Conservation (phyloP, 1,140 invertebrate genomes). For the Drosophila nannoptera region DNA sequence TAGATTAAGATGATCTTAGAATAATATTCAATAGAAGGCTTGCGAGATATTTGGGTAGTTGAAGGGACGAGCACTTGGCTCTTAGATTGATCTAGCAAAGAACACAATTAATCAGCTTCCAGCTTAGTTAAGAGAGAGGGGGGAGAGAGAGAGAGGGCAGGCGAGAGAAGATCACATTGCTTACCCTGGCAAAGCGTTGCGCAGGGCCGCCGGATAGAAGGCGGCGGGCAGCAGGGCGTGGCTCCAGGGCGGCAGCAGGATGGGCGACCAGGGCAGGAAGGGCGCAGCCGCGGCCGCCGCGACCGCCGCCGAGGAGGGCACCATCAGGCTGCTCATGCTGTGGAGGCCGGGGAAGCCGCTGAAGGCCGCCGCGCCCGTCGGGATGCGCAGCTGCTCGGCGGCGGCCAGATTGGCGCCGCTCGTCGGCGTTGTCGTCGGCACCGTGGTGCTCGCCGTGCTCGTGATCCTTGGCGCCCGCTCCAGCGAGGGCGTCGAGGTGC, state of each 20-base stretch:
- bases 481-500: conserved; percentile 68
- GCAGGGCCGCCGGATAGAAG: conserved; percentile 81
- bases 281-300: conserved; percentile 80
- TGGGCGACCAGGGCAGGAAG: conserved; percentile 81
- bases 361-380: conserved; percentile 71
- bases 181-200: conserved; percentile 82
- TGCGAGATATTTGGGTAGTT: too few species aligned
- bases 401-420: conserved; percentile 43
- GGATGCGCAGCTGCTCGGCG: conserved; percentile 66
- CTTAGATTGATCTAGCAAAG: not conserved
- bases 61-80: too few species aligned
- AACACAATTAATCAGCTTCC: not conserved
- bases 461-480: conserved; percentile 37
- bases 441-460: conserved; percentile 67
- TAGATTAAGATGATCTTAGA: too few species aligned
- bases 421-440: conserved; percentile 60
- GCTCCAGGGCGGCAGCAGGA: conserved; percentile 81
- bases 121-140: not conserved
- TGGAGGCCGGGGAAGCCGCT: conserved; percentile 71
- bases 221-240: conserved; percentile 80
- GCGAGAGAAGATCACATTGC: conserved; percentile 31
- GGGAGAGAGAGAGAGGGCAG: not conserved
- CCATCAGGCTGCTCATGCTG: conserved; percentile 79
- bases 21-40: too few species aligned
- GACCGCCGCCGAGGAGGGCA: conserved; percentile 79